Conservation (phyloP, 2,113 vertebrate genomes). For the Lycocorax pyrrhopterus region DNA sequence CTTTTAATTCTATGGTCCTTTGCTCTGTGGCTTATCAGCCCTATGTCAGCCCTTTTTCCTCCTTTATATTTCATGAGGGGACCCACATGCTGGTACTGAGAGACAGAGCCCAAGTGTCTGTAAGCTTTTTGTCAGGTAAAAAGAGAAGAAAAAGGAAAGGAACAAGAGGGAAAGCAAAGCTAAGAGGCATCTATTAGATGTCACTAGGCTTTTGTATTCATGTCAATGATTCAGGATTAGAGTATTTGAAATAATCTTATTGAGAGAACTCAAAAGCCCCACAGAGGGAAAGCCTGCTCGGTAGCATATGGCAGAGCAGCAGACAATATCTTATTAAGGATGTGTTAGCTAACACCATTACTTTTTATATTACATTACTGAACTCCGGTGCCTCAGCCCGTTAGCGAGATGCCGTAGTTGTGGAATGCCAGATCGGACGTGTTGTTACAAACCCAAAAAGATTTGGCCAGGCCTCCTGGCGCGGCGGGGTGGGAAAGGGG, state of each 20-base stretch:
- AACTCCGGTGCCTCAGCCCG: conserved; percentile 71
- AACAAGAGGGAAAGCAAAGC: conserved; percentile 82
- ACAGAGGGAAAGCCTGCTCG: conserved; percentile 71
- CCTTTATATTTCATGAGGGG: conserved; percentile 78
- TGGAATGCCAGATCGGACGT: conserved; percentile 40
- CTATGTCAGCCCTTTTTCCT: conserved; percentile 78
- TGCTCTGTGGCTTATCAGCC: conserved; percentile 79
- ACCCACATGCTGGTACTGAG: conserved; percentile 77
- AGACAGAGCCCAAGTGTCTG: conserved; percentile 80
- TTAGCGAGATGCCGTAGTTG: conserved; percentile 67
- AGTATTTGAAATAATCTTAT: conserved; percentile 90
- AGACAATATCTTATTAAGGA: conserved; percentile 84
- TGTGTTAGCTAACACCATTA: conserved; percentile 79
- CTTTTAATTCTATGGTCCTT: conserved; percentile 83
- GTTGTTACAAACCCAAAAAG: not conserved
- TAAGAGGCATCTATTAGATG: conserved; percentile 89
- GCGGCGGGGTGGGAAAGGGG: fast-evolving
- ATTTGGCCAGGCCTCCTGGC: not conserved
- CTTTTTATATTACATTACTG: conserved; percentile 76
- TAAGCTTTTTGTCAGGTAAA: conserved; percentile 86
- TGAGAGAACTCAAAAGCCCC: conserved; percentile 82
- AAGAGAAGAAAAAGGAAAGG: conserved; percentile 78
- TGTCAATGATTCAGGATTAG: conserved; percentile 89
- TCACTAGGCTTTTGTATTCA: conserved; percentile 86
- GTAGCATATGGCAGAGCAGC: conserved; percentile 77